phyloP scores from a whole-genome alignment of 2,797 vertebrate species.

The Sternotherus odoratus region DNA sequence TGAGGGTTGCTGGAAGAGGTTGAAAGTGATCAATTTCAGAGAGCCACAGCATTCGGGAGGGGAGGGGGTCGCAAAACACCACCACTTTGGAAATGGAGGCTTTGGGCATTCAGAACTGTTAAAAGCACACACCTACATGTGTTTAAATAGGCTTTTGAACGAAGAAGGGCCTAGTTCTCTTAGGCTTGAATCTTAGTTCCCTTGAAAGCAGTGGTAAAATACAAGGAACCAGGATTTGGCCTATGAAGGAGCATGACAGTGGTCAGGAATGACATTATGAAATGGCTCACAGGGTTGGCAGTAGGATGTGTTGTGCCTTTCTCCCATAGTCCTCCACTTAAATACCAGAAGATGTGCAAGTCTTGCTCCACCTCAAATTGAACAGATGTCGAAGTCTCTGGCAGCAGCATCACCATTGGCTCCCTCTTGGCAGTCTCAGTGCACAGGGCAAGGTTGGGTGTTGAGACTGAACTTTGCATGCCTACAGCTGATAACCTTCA shows the following conservation, averaged over 20 bases:
- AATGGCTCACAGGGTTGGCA: background rate
- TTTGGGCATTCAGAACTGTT: background rate
- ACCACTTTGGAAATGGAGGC: background rate
- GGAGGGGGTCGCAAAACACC: accelerated
- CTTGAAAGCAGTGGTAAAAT: background rate
- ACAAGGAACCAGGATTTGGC: background rate
- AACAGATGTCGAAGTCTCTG: accelerated
- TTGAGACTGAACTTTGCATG: background rate
- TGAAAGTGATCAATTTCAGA: background rate
- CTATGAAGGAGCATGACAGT: background rate
- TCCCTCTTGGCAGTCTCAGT: background rate
- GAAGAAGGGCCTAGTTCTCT: background rate
- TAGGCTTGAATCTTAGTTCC: background rate
- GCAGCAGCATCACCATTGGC: too few species aligned
- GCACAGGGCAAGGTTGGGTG: too few species aligned
- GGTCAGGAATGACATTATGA: background rate
- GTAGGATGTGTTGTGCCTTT: background rate
- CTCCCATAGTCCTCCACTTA: background rate
- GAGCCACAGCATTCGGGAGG: background rate
- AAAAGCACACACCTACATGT: background rate
- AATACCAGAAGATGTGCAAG: too few species aligned
- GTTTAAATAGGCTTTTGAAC: background rate
- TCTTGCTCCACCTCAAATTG: too few species aligned
- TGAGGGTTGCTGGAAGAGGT: background rate
- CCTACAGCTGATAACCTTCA: background rate